Base-by-base conservation (phyloP, 2,888 invertebrate species). In the Unio delphinus region DNA sequence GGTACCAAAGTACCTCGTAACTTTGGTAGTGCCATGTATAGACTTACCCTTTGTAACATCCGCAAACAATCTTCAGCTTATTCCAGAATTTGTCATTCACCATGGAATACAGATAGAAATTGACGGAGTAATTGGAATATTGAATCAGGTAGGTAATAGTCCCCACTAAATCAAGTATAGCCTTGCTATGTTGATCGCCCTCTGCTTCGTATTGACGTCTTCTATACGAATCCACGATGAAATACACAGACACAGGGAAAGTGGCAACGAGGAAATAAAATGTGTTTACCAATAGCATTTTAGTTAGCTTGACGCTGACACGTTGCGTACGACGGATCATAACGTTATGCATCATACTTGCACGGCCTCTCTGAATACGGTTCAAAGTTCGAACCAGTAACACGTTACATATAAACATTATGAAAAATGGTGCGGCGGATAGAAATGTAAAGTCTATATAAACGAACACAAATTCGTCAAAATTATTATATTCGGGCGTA, bases 31-130 rank as follows among this genome's bases (percentile, higher is more conserved):
- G 23, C 23, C 23, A 45, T 45, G 3, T 15, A 56, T 1, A 64
- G 20, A 66, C 71, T 68, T 71, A 81, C 80, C 73, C 74, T 60
- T 66, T 68, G 58, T 65, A 58, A 56, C 74, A 72, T 11, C 70
- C 55, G 1, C 71, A 59, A 7, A 81, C 26, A 8, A 60, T 66
- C n/a, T 68, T 72, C 1, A 79, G 55, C 55, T 79, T 75, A 20
- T 67, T 61, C 28, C 68, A 64, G 61, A 81, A 81, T 26, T 70
- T 65, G 55, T 75, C 68, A 58, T 81, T 81, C 20, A 72, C 75
- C 0, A 77, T 75, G 11, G 79, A 77, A 62, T 82, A 82, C 26
- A 80, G 65, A 55, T 79, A 82, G 67, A 82, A 82, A 67, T 82
- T 82, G 34, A 78, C 63, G 61, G 77, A 69, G 59, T 75, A 82